A percentile compares a stretch with the other conserved stretches of the same genome.
Conservation (phyloP, 2,888 invertebrate genomes). For the Melipona bicolor region DNA sequence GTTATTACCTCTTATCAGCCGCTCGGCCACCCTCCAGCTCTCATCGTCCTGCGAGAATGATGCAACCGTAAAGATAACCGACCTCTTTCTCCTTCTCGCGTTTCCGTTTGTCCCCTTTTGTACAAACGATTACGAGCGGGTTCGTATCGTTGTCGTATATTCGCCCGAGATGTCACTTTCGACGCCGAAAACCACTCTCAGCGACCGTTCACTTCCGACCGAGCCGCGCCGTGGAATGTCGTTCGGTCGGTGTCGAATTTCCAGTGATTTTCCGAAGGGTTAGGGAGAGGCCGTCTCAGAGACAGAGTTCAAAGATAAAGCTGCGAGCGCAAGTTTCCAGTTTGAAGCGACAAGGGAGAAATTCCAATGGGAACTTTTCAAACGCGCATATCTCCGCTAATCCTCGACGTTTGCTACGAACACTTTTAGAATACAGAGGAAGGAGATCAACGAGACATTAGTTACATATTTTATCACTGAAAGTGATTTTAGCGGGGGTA, state of each 20-base stretch:
- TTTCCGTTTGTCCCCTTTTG: slow-evolving; percentile 35
- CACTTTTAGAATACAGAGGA: too few species aligned
- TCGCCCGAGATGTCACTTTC: slow-evolving; percentile 35
- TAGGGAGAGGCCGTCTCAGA: neutral
- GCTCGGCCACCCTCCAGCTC: slow-evolving; percentile 66
- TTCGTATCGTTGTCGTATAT: slow-evolving; percentile 66
- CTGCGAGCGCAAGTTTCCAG: neutral
- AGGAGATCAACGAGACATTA: too few species aligned
- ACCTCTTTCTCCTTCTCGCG: neutral
- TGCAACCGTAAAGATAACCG: slow-evolving; percentile 69
- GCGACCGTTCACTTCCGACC: slow-evolving; percentile 8
- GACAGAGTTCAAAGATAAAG: neutral
- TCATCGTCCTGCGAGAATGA: slow-evolving; percentile 62
- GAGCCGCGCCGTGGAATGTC: neutral
- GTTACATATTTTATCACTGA: too few species aligned
- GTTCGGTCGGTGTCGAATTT: neutral
- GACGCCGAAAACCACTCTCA: slow-evolving; percentile 20
- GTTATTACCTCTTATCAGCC: slow-evolving; percentile 72
- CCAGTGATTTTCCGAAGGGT: neutral
- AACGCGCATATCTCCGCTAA: neutral
- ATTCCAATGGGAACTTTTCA: too few species aligned
- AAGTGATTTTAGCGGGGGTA: too few species aligned
- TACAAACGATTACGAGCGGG: slow-evolving; percentile 70
- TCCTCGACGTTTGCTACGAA: too few species aligned
- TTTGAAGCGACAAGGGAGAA: neutral